phyloP scores from a whole-genome alignment of 2,888 invertebrate species.

The Lagria hirta region DNA sequence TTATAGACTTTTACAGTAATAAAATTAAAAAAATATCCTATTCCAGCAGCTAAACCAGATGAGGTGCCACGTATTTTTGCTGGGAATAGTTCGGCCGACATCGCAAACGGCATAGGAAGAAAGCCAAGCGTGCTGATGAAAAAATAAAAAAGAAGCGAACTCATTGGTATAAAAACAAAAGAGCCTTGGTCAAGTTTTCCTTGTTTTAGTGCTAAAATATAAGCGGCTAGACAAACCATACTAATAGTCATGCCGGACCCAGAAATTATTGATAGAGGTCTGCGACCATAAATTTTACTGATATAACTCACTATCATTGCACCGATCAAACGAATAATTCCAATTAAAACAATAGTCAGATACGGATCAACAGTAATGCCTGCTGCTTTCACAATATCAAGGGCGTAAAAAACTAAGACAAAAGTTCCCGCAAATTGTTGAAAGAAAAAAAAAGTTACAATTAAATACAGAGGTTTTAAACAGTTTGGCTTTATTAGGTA shows the following conservation, averaged over 20 bases:
- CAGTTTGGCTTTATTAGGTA: slow-evolving; percentile 51
- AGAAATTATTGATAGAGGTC: slow-evolving; percentile 61
- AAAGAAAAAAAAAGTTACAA: slow-evolving; percentile 58
- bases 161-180: slow-evolving; percentile 51
- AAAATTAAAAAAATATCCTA: slow-evolving; percentile 59
- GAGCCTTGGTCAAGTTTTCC: slow-evolving; percentile 37
- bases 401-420: slow-evolving; percentile 60
- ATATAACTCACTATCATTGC: slow-evolving; percentile 54
- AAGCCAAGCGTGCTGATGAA: slow-evolving; percentile 59
- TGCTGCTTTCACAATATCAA: slow-evolving; percentile 56
- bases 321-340: slow-evolving; percentile 54
- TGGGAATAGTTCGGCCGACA: slow-evolving; percentile 61
- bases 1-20: slow-evolving; percentile 58
- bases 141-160: slow-evolving; percentile 56
- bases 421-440: slow-evolving; percentile 62
- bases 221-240: slow-evolving; percentile 56
- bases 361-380: slow-evolving; percentile 56
- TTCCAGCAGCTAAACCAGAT: slow-evolving; percentile 55
- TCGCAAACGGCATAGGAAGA: slow-evolving; percentile 60
- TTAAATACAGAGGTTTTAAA: slow-evolving; percentile 55
- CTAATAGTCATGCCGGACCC: slow-evolving; percentile 60
- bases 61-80: slow-evolving; percentile 57
- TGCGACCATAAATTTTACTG: slow-evolving; percentile 60
- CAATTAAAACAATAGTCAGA: slow-evolving; percentile 57
- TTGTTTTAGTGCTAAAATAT: slow-evolving; percentile 46